Base-by-base conservation (phyloP, 2,797 vertebrate species). In the Leontopithecus rosalia region DNA sequence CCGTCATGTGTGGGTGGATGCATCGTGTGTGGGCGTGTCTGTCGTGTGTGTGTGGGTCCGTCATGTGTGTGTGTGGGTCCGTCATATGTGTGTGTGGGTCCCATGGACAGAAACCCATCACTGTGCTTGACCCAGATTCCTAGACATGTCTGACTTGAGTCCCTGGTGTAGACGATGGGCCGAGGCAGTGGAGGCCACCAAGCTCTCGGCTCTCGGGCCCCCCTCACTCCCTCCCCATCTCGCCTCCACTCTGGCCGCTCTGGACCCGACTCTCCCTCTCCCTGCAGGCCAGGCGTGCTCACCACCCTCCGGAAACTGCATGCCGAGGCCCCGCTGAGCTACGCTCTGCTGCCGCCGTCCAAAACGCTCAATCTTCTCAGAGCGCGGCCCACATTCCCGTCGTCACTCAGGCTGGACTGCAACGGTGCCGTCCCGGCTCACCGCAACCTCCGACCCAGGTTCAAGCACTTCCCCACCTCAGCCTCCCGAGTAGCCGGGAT, bases 81-180 rank as follows among this genome's bases (percentile, higher is more conserved):
- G 28, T 61, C 58, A 8, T 28, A 24, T 14, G 24, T 75, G 20
- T 75, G 72, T 41, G 41, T 14, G 1, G 43, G 73, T 43, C 73
- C 72, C 7, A 0, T 30, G 7, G 41, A 7, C 15, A 1, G 73
- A 43, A 75, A 75, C 13, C 14, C 13, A 2, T 43, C 20, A 13
- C 26, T 75, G 41, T 30, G 41, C 26, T 46, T 30, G 26, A 76
- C 41, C 14, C 14, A 76, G 73, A 46, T 13, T 43, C 26, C 73
- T 75, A 26, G 41, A 33, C 0, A 1, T 7, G 7, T 64, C 30
- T 64, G 61, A 64, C 30, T 33, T 64, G 61, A 64, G 30, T 15
- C 61, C 61, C 15, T 64, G 17, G 61, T 33, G 30, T 33, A 64
- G 30, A 33, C 14, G 6, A 64, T 4, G 33, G 61, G 33, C 61